phyloP scores from a whole-genome alignment of 2,888 invertebrate species.

The Drosophila acutilabella region DNA sequence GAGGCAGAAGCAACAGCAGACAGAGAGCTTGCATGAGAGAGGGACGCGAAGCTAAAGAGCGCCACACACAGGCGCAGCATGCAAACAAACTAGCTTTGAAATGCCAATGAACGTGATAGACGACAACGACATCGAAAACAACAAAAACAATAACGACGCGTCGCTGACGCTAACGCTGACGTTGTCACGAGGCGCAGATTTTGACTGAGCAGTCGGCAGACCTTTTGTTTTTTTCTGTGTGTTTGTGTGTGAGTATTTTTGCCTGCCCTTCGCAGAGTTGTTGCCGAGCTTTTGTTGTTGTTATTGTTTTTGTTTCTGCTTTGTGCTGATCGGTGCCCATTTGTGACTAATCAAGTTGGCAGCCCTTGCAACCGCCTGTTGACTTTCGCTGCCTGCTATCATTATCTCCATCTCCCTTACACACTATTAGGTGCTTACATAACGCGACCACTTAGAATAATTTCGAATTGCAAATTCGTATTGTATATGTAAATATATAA shows the following conservation, averaged over 20 bases:
- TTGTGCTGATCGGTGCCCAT: slow-evolving; percentile 39
- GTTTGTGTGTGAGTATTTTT: slow-evolving; percentile 13
- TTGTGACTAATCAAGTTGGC: slow-evolving; percentile 69
- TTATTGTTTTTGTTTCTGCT: slow-evolving; percentile 19
- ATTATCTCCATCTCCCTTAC: slow-evolving; percentile 14
- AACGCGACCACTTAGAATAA: slow-evolving; percentile 51
- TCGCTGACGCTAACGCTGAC: slow-evolving; percentile 28
- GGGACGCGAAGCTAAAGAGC: slow-evolving; percentile 35
- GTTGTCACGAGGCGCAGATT: slow-evolving; percentile 62
- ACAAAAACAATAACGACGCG: slow-evolving; percentile 42
- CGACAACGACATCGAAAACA: slow-evolving; percentile 29
- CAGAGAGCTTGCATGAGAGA: slow-evolving; percentile 28
- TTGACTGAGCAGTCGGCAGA: slow-evolving; percentile 63
- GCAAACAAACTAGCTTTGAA: slow-evolving; percentile 71
- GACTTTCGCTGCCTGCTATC: slow-evolving; percentile 54
- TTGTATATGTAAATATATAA: slow-evolving; percentile 16
- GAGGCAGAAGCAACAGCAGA: slow-evolving; percentile 21
- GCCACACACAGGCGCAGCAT: slow-evolving; percentile 60
- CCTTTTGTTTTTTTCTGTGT: slow-evolving; percentile 42
- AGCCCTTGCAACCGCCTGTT: slow-evolving; percentile 52
- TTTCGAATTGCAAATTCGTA: slow-evolving; percentile 45
- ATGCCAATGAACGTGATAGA: slow-evolving; percentile 70
- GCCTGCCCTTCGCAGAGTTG: slow-evolving; percentile 61
- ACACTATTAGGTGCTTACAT: slow-evolving; percentile 42
- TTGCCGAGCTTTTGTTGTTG: slow-evolving; percentile 30